phyloP scores from a whole-genome alignment of 2,797 vertebrate genomes.

The Bradypodion ventrale region DNA sequence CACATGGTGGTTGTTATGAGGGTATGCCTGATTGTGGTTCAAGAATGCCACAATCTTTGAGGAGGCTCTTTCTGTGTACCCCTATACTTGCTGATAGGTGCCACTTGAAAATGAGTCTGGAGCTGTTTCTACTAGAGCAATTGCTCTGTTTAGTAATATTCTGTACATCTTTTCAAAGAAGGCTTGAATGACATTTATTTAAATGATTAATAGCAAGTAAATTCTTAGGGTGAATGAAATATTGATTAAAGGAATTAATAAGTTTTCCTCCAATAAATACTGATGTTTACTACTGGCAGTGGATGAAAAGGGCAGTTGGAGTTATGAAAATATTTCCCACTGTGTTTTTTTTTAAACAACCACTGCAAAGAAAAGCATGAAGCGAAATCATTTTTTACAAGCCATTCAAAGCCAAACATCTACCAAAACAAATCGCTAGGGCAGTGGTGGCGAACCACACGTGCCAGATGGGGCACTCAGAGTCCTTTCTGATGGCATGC shows the following conservation, averaged over 20 bases:
- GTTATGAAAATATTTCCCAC: conserved; percentile 10
- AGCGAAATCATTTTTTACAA: neutral
- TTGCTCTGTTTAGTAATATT: conserved; percentile 41
- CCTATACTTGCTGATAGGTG: neutral
- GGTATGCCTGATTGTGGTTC: too few species aligned
- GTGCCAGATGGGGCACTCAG: too few species aligned
- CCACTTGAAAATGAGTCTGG: neutral
- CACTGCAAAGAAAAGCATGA: neutral
- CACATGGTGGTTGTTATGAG: too few species aligned
- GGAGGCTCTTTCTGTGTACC: too few species aligned
- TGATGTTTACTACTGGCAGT: conserved; percentile 58
- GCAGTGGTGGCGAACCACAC: too few species aligned
- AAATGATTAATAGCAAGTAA: conserved; percentile 50
- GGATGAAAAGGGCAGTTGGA: conserved; percentile 26
- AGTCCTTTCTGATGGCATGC: too few species aligned
- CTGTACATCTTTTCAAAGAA: conserved; percentile 42
- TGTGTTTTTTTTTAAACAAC: neutral
- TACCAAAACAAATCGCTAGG: neutral
- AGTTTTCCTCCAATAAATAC: conserved; percentile 50
- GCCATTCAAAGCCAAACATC: neutral
- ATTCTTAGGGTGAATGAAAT: conserved; percentile 57
- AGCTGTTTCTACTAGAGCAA: conserved; percentile 34
- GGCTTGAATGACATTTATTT: conserved; percentile 47
- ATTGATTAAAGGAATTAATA: conserved; percentile 48
- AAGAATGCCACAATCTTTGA: too few species aligned